Evolutionary conservation across 2,797 vertebrate species (phyloP).

Genomic region (Sitta carolinensis): DNA sequence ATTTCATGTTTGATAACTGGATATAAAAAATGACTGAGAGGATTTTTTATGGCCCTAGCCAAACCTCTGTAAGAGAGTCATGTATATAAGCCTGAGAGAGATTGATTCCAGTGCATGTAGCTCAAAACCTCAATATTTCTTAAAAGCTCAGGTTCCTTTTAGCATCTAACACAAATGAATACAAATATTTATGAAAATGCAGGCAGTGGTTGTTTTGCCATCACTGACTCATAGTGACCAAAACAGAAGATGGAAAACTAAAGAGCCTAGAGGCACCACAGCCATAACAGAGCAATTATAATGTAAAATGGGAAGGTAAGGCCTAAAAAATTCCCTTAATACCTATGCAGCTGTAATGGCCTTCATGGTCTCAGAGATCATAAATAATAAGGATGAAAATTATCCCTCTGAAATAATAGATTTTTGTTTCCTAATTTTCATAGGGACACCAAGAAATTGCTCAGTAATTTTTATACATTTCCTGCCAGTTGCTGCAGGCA

Average conservation of each 20-base stretch:
- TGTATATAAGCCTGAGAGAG: background rate
- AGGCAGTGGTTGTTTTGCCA: background rate
- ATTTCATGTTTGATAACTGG: slow-evolving; percentile 22
- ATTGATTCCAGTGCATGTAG: background rate
- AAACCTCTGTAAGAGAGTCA: background rate
- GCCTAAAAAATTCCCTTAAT: background rate
- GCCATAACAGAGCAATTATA: background rate
- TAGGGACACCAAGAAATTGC: background rate
- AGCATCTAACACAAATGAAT: background rate
- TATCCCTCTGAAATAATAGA: background rate
- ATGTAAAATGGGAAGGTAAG: background rate
- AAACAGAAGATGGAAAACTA: background rate
- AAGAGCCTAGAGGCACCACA: background rate
- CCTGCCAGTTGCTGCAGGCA: background rate
- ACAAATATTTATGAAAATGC: background rate
- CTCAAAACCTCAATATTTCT: background rate
- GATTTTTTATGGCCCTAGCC: background rate
- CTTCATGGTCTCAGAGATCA: slow-evolving; percentile 18
- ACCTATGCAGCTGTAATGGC: background rate
- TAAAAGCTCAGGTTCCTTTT: background rate
- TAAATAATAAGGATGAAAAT: slow-evolving; percentile 29
- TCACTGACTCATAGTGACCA: background rate
- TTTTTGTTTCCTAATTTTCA: background rate
- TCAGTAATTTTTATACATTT: background rate
- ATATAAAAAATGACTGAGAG: slow-evolving; percentile 3